phyloP scores from a whole-genome alignment of 2,888 invertebrate species.

The Chromoteleia sp. region DNA sequence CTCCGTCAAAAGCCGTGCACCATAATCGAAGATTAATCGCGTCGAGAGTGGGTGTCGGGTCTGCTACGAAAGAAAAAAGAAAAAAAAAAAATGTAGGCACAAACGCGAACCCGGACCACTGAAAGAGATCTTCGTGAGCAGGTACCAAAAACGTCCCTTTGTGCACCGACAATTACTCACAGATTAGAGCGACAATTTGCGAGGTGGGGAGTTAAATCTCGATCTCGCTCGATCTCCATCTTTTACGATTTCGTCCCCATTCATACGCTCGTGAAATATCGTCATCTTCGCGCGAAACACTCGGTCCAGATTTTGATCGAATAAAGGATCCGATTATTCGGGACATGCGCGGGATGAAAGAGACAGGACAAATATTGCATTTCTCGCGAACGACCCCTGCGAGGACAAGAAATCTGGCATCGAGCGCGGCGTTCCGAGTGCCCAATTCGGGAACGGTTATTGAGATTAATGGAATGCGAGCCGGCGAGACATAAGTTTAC shows the following conservation, averaged over 20 bases:
- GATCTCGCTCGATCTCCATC: slow-evolving; percentile 75
- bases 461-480: slow-evolving; percentile 32
- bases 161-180: slow-evolving; percentile 82
- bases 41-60: slow-evolving; percentile 75
- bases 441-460: slow-evolving; percentile 4
- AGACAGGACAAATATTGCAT: slow-evolving; percentile 15
- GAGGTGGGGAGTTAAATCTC: slow-evolving; percentile 75
- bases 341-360: slow-evolving; percentile 23
- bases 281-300: slow-evolving; percentile 77
- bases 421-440: neutral
- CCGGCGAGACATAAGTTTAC: slow-evolving; percentile 26
- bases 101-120: slow-evolving; percentile 25
- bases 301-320: slow-evolving; percentile 26
- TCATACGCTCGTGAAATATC: slow-evolving; percentile 78
- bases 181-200: slow-evolving; percentile 84
- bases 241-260: slow-evolving; percentile 76
- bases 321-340: slow-evolving; percentile 21
- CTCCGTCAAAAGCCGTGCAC: slow-evolving; percentile 80
- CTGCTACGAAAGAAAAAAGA: slow-evolving; percentile 47
- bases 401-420: slow-evolving; percentile 19
- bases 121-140: slow-evolving; percentile 73
- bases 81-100: slow-evolving; percentile 16
- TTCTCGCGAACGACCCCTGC: slow-evolving; percentile 38
- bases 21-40: slow-evolving; percentile 84
- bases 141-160: slow-evolving; percentile 76